A percentile compares a stretch with the other conserved stretches of the same genome.
Evolutionary conservation across 2,888 invertebrate species (phyloP).

Genomic region (Drosophila pseudotakahashii): DNA sequence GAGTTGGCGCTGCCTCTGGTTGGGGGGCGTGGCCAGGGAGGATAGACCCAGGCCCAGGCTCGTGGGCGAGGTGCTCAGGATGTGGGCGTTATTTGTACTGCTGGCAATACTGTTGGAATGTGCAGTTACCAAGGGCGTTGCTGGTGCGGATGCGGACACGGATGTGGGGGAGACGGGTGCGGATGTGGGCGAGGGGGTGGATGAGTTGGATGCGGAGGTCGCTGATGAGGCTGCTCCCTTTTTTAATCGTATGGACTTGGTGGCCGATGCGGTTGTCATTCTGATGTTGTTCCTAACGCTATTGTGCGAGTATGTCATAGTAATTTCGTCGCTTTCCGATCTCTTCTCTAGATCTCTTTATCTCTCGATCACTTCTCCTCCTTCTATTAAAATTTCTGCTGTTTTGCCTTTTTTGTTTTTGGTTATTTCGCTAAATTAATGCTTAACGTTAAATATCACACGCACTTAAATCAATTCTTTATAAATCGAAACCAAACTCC

Average conservation of each 20-base stretch:
- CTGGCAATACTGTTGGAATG: constrained; percentile 85
- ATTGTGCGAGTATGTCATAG: constrained; percentile 85
- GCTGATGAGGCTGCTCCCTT: constrained; percentile 59
- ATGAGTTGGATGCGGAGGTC: constrained; percentile 35
- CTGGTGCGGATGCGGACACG: constrained; percentile 63
- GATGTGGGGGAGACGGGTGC: constrained; percentile 32
- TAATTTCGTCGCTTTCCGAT: constrained; percentile 62
- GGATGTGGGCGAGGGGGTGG: constrained; percentile 46
- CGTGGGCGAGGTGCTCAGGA: constrained; percentile 70
- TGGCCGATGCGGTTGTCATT: constrained; percentile 82
- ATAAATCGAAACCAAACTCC: constrained; percentile 54
- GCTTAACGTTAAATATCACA: constrained; percentile 84
- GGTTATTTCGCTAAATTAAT: constrained; percentile 82
- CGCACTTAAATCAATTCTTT: constrained; percentile 83
- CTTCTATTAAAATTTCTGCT: constrained; percentile 71
- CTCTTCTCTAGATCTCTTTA: constrained; percentile 23
- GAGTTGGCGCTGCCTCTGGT: constrained; percentile 39
- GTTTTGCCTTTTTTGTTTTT: constrained; percentile 64
- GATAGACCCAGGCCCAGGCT: constrained; percentile 55
- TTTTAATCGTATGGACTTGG: constrained; percentile 81
- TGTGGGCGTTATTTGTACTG: constrained; percentile 81
- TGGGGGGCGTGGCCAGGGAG: constrained; percentile 62
- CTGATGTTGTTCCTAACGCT: constrained; percentile 83
- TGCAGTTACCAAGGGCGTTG: constrained; percentile 78
- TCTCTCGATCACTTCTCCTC: constrained; percentile 9